Evolutionary conservation across 2,888 invertebrate species (phyloP).

Genomic region (Hofmannophila pseudospretella): DNA sequence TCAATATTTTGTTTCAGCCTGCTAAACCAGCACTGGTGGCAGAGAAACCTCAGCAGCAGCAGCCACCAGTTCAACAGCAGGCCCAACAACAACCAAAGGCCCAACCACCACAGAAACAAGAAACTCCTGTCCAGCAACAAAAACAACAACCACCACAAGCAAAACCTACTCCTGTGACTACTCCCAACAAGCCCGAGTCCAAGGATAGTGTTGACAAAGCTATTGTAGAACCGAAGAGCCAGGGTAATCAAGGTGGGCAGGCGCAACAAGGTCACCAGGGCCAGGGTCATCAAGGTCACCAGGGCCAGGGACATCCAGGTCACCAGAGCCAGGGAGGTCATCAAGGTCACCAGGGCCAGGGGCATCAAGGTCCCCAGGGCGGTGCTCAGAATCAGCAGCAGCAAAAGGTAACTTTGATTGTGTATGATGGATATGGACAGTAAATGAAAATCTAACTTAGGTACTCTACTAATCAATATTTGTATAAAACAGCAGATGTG

Average conservation of each 20-base stretch:
- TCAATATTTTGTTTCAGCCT: constrained; percentile 10
- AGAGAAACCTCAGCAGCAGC: constrained; percentile 7
- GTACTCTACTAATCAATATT: not conserved
- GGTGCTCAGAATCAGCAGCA: constrained; percentile 33
- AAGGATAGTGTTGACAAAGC: constrained; percentile 53
- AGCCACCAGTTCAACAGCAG: constrained; percentile 4
- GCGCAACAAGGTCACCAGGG: constrained; percentile 20
- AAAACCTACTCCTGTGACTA: constrained; percentile 6
- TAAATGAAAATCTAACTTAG: no score
- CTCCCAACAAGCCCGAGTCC: constrained; percentile 31
- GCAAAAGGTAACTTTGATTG: constrained; percentile 39
- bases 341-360: constrained; percentile 2
- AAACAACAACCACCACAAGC: constrained; percentile 1
- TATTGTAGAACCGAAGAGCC: constrained; percentile 38
- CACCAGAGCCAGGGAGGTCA: constrained; percentile 2
- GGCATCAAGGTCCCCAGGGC: not conserved
- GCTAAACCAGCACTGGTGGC: constrained; percentile 10
- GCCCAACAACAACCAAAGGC: constrained; percentile 6
- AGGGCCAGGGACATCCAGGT: not conserved
- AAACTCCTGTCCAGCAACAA: not conserved
- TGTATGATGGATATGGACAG: not conserved
- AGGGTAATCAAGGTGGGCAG: constrained; percentile 22
- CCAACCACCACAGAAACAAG: constrained; percentile 7
- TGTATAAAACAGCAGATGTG: no score
- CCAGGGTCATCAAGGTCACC: constrained; percentile 13